Evolutionary conservation across 2,113 vertebrate genomes (phyloP).

Genomic region (Lophotis ruficrista): DNA sequence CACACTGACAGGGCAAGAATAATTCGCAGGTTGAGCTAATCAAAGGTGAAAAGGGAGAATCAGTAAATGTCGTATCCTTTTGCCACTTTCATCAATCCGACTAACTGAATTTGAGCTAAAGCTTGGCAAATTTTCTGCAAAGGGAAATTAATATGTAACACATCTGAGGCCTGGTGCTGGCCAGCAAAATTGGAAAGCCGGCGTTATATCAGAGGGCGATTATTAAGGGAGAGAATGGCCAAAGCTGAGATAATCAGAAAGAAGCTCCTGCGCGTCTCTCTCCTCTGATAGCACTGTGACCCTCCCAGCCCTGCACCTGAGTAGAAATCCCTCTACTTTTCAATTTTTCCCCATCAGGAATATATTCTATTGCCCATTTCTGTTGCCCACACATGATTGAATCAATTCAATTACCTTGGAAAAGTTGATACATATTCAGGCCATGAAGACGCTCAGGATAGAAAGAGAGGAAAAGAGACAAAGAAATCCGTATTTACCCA

Average conservation of each 20-base stretch:
- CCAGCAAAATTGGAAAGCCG: conserved; percentile 86
- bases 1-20: conserved; percentile 88
- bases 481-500: conserved; percentile 95
- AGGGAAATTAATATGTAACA: conserved; percentile 98
- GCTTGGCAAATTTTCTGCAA: conserved; percentile 88
- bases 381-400: conserved; percentile 91
- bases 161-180: conserved; percentile 86
- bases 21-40: conserved; percentile 93
- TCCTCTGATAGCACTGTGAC: conserved; percentile 76
- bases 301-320: conserved; percentile 59
- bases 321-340: conserved; percentile 78
- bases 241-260: conserved; percentile 88
- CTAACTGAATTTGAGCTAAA: conserved; percentile 96
- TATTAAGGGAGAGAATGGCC: conserved; percentile 86
- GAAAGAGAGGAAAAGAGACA: conserved; percentile 80
- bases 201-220: conserved; percentile 83
- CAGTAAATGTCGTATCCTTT: conserved; percentile 96
- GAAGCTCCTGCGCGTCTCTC: conserved; percentile 85
- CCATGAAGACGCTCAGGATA: conserved; percentile 80
- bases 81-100: conserved; percentile 99
- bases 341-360: conserved; percentile 88
- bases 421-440: conserved; percentile 95
- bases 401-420: conserved; percentile 95
- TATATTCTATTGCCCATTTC: conserved; percentile 89
- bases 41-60: conserved; percentile 99